Conservation (phyloP, 2,888 invertebrate genomes). For the Corbicula japonica region DNA sequence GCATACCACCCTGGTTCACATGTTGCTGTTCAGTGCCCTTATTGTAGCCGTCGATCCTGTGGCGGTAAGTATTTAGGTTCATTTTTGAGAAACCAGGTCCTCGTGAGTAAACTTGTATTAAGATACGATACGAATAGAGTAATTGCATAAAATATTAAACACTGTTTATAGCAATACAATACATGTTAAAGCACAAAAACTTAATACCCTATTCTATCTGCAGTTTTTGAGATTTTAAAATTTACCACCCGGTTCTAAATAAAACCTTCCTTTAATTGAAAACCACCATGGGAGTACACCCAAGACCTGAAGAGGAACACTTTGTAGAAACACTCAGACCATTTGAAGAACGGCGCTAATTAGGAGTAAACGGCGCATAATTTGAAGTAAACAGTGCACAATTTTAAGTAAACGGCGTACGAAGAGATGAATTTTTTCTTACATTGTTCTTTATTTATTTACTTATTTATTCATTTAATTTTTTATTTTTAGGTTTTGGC, state of each 20-base stretch:
- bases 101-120: not conserved
- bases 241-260: no score
- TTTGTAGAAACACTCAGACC: no score
- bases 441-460: no score
- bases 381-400: no score
- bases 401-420: no score
- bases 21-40: conserved; percentile 88
- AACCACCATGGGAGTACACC: no score
- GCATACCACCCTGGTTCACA: conserved; percentile 75
- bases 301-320: no score
- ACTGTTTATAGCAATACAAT: not conserved
- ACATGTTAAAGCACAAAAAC: not conserved
- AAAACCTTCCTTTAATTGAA: no score
- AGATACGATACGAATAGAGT: not conserved
- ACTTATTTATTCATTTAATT: not conserved
- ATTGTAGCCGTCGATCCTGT: conserved; percentile 89
- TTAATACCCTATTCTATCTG: not conserved
- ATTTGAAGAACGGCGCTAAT: no score
- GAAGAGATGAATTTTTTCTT: no score
- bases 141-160: not conserved
- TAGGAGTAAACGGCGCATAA: no score
- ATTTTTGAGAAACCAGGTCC: not conserved
- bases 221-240: not conserved
- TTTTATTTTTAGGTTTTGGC: conserved; percentile 30
- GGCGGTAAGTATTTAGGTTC: conserved; percentile 85